phyloP scores from a whole-genome alignment of 2,797 vertebrate species.

The Eospalax fontanierii region DNA sequence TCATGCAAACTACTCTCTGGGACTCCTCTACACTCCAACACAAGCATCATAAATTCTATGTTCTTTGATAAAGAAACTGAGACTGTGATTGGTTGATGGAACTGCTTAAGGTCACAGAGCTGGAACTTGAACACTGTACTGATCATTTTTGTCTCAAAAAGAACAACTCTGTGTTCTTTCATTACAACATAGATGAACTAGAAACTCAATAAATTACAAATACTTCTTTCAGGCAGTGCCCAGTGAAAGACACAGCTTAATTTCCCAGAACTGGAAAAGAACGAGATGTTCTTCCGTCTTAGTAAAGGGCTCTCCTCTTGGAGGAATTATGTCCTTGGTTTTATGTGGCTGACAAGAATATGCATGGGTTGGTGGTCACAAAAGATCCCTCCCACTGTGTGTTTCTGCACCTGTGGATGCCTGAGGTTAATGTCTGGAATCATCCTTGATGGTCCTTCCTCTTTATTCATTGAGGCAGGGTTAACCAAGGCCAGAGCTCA shows the following conservation, averaged over 20 bases:
- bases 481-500: background rate
- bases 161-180: conserved; percentile 28
- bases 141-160: conserved; percentile 31
- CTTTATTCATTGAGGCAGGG: background rate
- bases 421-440: background rate
- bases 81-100: background rate
- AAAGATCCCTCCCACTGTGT: background rate
- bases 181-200: background rate
- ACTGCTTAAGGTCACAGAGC: background rate
- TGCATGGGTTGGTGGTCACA: background rate
- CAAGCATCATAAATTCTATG: background rate
- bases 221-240: conserved; percentile 42
- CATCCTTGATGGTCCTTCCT: background rate
- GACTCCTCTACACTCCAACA: background rate
- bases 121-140: background rate
- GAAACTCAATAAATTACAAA: conserved; percentile 42
- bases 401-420: background rate
- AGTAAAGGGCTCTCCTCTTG: background rate
- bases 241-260: background rate
- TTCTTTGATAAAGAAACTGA: conserved; percentile 48
- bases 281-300: background rate
- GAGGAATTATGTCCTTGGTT: background rate
- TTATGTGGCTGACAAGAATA: conserved; percentile 5
- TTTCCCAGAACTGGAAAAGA: conserved; percentile 65
- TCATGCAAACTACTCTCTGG: background rate